Conservation (phyloP, 2,797 vertebrate genomes). For the Apodemus agrarius region DNA sequence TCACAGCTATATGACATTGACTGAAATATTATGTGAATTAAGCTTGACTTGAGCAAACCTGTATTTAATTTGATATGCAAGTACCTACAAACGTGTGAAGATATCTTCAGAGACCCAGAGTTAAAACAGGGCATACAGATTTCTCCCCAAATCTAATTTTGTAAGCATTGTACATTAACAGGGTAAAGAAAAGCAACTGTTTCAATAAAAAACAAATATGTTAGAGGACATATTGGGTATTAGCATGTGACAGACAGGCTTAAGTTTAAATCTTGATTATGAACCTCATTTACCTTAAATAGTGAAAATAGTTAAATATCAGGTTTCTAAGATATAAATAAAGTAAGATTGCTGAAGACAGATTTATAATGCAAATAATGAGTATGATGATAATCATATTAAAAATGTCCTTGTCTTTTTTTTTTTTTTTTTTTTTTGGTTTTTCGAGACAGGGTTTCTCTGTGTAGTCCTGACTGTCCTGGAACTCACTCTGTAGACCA, state of each 20-base stretch:
- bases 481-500: too few relatives aligned
- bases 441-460: too few relatives aligned
- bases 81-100: accelerated
- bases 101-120: not conserved
- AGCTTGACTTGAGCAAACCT: conserved; percentile 9
- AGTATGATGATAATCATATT: not conserved
- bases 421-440: too few relatives aligned
- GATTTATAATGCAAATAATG: not conserved
- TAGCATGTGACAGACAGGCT: not conserved
- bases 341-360: not conserved
- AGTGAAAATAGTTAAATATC: not conserved
- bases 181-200: conserved; percentile 5
- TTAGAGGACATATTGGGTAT: not conserved
- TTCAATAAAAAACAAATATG: not conserved
- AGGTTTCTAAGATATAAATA: conserved; percentile 46
- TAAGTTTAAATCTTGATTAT: not conserved
- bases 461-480: too few relatives aligned
- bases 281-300: not conserved
- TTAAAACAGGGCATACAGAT: not conserved
- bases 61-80: not conserved
- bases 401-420: not conserved
- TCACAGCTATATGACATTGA: not conserved
- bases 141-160: not conserved
- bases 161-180: not conserved
- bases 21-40: not conserved